phyloP scores from a whole-genome alignment of 2,888 invertebrate species.

The Caradrina clavipalpis region DNA sequence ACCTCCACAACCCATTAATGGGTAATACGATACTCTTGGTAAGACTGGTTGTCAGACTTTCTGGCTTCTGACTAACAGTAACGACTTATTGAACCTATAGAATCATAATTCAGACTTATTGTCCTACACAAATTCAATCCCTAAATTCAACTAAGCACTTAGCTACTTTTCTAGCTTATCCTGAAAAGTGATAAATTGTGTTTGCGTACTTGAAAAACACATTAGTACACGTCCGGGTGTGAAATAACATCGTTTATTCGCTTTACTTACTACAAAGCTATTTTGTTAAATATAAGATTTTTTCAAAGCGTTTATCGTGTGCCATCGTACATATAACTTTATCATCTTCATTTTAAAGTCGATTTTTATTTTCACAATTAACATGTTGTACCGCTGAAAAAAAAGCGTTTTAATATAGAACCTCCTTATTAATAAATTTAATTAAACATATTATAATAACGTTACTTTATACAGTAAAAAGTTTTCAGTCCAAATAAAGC shows the following conservation, averaged over 20 bases:
- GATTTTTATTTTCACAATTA: too few species aligned
- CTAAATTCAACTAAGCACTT: neutral
- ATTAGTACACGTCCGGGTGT: slow-evolving; percentile 29
- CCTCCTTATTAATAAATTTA: too few species aligned
- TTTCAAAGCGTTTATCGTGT: neutral
- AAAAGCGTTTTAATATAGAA: too few species aligned
- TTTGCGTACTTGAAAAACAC: slow-evolving; percentile 19
- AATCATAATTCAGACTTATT: neutral
- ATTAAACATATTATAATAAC: neutral
- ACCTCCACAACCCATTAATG: too few species aligned
- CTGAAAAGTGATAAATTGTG: slow-evolving; percentile 33
- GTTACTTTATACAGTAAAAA: slow-evolving; percentile 17
- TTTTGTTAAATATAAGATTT: neutral
- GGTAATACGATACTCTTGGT: too few species aligned
- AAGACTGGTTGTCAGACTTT: too few species aligned
- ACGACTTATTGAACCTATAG: neutral
- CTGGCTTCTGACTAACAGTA: too few species aligned
- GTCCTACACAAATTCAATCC: neutral
- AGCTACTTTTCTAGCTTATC: neutral
- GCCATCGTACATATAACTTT: too few species aligned
- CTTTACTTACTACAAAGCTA: neutral
- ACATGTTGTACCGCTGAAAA: too few species aligned
- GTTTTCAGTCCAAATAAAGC: slow-evolving; percentile 14
- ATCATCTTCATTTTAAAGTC: too few species aligned
- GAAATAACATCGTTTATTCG: slow-evolving; percentile 9